Conservation (phyloP, 2,797 vertebrate species). For the Rhinatrema bivittatum region DNA sequence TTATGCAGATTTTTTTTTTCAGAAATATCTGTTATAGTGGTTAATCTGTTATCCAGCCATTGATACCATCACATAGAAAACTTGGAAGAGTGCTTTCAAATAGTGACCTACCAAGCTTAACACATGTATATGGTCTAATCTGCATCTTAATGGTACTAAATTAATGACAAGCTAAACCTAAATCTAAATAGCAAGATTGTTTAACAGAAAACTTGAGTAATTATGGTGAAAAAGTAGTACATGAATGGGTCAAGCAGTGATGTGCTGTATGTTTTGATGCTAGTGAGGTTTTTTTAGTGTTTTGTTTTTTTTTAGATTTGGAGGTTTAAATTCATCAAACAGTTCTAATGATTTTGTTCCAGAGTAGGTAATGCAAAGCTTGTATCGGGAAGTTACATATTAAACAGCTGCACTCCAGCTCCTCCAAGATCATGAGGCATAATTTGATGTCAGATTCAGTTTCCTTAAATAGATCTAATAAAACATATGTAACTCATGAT, state of each 20-base stretch:
- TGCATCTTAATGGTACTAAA: slow-evolving; percentile 7
- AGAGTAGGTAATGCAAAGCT: background rate
- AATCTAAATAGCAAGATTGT: background rate
- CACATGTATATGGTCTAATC: slow-evolving; percentile 7
- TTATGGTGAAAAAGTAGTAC: background rate
- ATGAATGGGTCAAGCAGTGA: background rate
- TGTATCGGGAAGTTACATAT: no score
- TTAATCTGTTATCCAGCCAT: slow-evolving; percentile 8
- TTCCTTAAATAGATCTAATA: no score
- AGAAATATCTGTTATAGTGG: slow-evolving; percentile 5
- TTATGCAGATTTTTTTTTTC: background rate
- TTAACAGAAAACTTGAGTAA: background rate
- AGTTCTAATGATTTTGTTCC: background rate
- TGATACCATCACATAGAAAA: slow-evolving; percentile 5
- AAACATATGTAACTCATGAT: no score
- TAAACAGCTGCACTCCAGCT: no score
- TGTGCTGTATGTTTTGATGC: background rate
- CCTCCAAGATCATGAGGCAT: no score
- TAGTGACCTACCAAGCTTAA: slow-evolving; percentile 11
- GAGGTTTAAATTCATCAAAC: background rate
- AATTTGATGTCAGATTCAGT: no score
- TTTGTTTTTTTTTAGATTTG: no score
- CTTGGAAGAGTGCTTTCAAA: slow-evolving; percentile 1
- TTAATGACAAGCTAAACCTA: background rate
- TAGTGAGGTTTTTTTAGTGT: background rate